These are phyloP conservation scores for Orthonevra nobilis DNA, from an alignment of 2,888 invertebrate species.

Conservation along the genomic window DNA sequence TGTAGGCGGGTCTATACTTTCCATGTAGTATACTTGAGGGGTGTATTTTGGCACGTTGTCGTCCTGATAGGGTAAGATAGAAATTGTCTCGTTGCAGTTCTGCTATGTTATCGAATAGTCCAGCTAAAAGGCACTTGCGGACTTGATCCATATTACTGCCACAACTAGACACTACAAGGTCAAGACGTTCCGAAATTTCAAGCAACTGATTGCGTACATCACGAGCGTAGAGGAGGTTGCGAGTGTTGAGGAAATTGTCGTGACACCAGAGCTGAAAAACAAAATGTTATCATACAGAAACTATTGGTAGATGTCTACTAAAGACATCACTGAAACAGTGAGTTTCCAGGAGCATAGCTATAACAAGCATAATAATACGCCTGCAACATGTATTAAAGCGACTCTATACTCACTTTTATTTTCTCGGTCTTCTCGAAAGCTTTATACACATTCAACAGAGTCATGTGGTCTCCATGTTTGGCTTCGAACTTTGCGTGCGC, in stretches of 20 bases:
- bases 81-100: slow-evolving; percentile 87
- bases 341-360: too few relatives aligned
- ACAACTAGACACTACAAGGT: slow-evolving; percentile 84
- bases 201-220: slow-evolving; percentile 90
- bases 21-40: slow-evolving; percentile 88
- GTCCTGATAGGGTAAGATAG: slow-evolving; percentile 84
- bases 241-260: slow-evolving; percentile 91
- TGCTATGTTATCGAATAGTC: slow-evolving; percentile 93
- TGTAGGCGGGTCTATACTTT: slow-evolving; percentile 84
- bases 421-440: slow-evolving; percentile 87
- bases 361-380: too few relatives aligned
- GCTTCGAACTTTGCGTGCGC: slow-evolving; percentile 90
- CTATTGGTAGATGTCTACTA: neutral
- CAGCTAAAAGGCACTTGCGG: slow-evolving; percentile 89
- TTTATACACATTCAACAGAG: slow-evolving; percentile 92
- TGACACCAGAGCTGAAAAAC: slow-evolving; percentile 86
- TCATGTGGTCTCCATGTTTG: slow-evolving; percentile 94
- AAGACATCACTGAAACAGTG: too few relatives aligned
- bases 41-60: slow-evolving; percentile 89
- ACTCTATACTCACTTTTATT: slow-evolving; percentile 86
- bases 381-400: too few relatives aligned
- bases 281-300: neutral
- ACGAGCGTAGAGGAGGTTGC: slow-evolving; percentile 90
- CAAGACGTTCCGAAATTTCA: slow-evolving; percentile 85
- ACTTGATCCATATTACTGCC: slow-evolving; percentile 84